Base-by-base conservation (phyloP, 2,888 invertebrate genomes). In the Cyrtodaria siliqua region DNA sequence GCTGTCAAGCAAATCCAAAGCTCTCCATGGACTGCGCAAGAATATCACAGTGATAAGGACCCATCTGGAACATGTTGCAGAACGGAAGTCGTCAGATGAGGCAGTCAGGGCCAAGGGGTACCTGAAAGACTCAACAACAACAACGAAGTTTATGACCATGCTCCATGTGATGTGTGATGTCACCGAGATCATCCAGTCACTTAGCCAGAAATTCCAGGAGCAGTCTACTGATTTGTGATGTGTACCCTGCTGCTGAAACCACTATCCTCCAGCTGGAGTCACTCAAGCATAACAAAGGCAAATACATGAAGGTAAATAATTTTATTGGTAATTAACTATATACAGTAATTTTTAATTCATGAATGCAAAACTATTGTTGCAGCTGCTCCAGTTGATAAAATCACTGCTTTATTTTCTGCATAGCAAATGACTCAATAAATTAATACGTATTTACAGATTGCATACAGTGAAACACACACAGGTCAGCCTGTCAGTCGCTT, bases 51-150 rank as follows among this genome's bases (percentile, higher is more conserved):
- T 44, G 3, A 44, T 44, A 6, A 6, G 44, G 44, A 44, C 61
- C 20, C 63, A 63, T 26, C 44, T 64, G 18, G 55, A 64, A 16
- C 64, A 64, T 64, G 55, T 64, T 9, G 64, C 55, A 16, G 64
- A 50, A 16, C 40, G 55, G 23, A 53, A 55, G 24, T 64, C 64
- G 18, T 55, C 2, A 1, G 64, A 64, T 9, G 55, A 64, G 24
- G 33, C 64, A 16, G 53, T 55, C 14, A 16, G 53, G 16, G 64
- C 64, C 6, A 64, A 42, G 42, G 64, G 64, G 2, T 64, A 55
- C 27, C 38, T 64, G 64, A 14, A 20, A 1, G 55, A 23, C 2
- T 16, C 44, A 26, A 55, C 1, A 16, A 20, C 55, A 4, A n/a
- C n/a, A n/a, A 44, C 27, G 18, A 64, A 55, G 38, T 64, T 64